These are phyloP conservation scores for Noturus placidus DNA, from an alignment of 2,113 vertebrate genomes.

Conservation along the genomic window DNA sequence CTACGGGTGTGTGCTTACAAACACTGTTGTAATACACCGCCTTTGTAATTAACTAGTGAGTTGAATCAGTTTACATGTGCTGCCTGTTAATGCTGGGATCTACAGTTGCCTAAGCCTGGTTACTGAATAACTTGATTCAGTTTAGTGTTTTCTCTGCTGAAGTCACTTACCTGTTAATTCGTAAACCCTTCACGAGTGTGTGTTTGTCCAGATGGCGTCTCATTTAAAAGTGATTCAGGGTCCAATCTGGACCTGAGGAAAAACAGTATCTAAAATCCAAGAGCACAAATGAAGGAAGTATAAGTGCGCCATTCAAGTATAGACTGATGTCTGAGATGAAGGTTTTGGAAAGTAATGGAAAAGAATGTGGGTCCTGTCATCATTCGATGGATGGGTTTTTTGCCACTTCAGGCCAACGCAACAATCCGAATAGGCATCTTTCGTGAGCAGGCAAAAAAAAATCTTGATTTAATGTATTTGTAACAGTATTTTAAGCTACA, in stretches of 20 bases:
- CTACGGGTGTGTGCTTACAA: not conserved
- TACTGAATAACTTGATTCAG: not conserved
- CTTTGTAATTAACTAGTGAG: not conserved
- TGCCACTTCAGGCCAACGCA: not conserved
- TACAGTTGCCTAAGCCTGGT: not conserved
- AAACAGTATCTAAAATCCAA: not conserved
- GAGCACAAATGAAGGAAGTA: not conserved
- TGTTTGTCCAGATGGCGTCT: not conserved
- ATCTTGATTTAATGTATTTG: conserved; percentile 63
- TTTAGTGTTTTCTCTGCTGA: conserved; percentile 2
- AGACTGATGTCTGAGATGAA: not conserved
- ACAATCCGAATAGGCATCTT: not conserved
- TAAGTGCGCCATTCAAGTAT: no score
- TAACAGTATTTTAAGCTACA: conserved; percentile 78
- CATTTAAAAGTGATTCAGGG: conserved; percentile 13
- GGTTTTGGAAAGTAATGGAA: not conserved
- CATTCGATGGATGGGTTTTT: not conserved
- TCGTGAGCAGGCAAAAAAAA: not conserved
- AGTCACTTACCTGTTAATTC: not conserved
- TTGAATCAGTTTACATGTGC: not conserved
- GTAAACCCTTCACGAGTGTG: not conserved
- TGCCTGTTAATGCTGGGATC: not conserved
- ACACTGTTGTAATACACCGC: not conserved
- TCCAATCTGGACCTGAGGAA: not conserved
- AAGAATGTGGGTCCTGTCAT: not conserved